Conservation (phyloP, 2,888 invertebrate genomes). For the Microplitis deprimator region DNA sequence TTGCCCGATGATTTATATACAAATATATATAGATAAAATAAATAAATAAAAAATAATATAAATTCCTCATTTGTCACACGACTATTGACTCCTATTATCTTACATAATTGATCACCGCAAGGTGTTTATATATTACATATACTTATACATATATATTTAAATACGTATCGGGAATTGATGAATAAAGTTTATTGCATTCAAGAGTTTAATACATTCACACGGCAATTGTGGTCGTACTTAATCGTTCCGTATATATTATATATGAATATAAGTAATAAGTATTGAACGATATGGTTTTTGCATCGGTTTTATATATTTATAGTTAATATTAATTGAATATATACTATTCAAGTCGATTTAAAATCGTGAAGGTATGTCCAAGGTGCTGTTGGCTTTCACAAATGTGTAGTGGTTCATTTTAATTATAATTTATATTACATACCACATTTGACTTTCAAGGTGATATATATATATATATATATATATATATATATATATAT, state of each 20-base stretch:
- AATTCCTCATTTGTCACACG: not conserved
- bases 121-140: conserved; percentile 12
- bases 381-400: conserved; percentile 31
- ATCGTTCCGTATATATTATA: not conserved
- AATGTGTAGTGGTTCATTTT: conserved; percentile 10
- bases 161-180: not conserved
- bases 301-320: too few relatives aligned
- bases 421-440: conserved; percentile 28
- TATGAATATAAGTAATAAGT: too few relatives aligned
- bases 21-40: conserved; percentile 1
- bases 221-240: conserved; percentile 26
- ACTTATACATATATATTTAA: conserved; percentile 1
- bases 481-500: not conserved
- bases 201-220: conserved; percentile 42
- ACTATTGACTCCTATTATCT: conserved; percentile 12
- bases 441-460: conserved; percentile 32
- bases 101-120: conserved; percentile 20
- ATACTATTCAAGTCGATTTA: not conserved
- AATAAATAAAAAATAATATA: not conserved
- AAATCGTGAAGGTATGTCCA: conserved; percentile 37
- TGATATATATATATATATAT: conserved; percentile 12
- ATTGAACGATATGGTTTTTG: too few relatives aligned
- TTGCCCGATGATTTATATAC: not conserved
- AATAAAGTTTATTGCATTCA: not conserved
- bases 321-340: not conserved